phyloP scores from a whole-genome alignment of 1,140 invertebrate genomes.

The Achatina immaculata region DNA sequence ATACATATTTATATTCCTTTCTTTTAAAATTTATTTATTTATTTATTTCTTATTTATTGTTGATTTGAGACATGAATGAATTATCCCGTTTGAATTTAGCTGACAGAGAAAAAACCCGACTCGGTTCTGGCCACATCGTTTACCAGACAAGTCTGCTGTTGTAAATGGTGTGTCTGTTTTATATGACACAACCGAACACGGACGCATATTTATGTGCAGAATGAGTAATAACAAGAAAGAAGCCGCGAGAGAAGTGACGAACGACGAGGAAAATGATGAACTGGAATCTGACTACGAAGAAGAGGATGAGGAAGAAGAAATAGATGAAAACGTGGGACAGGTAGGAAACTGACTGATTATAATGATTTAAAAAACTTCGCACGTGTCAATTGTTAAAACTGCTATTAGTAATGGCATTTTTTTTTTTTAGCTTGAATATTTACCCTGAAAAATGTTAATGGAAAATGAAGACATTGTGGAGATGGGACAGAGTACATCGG shows the following conservation, averaged over 20 bases:
- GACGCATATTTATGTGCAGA: neutral
- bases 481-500: too few species aligned
- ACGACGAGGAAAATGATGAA: neutral
- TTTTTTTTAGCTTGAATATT: too few species aligned
- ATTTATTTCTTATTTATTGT: neutral
- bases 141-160: neutral
- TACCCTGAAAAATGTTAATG: too few species aligned
- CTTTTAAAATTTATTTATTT: neutral
- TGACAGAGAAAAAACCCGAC: neutral
- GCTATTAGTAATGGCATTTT: too few species aligned
- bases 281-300: neutral
- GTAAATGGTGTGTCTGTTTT: neutral
- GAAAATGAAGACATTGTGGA: too few species aligned
- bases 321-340: conserved; percentile 18
- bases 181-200: too few species aligned
- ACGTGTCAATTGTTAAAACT: too few species aligned
- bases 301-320: conserved; percentile 2
- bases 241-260: neutral
- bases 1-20: neutral
- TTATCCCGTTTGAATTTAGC: too few species aligned
- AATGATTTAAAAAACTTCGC: too few species aligned
- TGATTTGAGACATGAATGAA: too few species aligned
- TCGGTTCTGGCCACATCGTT: neutral
- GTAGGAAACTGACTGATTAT: neutral
- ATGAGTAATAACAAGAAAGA: neutral